Percentiles rank a stretch among this genome's conserved stretches.
phyloP scores from a whole-genome alignment of 2,797 vertebrate genomes.

The Melanotaenia nigrans region DNA sequence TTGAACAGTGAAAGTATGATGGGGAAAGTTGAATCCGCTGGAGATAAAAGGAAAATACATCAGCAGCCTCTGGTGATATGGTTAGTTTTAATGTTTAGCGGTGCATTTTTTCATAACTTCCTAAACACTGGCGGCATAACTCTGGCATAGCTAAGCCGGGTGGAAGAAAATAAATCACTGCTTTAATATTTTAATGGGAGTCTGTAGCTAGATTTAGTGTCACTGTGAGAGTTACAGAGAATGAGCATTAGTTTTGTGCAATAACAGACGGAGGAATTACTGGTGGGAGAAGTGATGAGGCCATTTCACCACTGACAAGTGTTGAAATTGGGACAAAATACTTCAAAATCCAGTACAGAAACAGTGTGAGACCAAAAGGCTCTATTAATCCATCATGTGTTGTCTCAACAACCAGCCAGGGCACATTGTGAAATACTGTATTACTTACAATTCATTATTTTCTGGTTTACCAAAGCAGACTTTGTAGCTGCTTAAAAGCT shows the following conservation, averaged over 20 bases:
- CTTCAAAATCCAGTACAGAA: not conserved
- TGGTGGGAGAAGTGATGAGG: not conserved
- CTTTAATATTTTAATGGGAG: not conserved
- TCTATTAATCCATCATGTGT: not conserved
- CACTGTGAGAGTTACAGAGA: not conserved
- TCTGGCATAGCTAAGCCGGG: not conserved
- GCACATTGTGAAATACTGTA: not conserved
- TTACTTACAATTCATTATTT: not conserved
- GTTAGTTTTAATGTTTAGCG: not conserved
- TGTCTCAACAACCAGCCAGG: not conserved
- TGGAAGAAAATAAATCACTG: not conserved
- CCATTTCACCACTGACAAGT: not conserved
- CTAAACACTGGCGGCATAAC: not conserved
- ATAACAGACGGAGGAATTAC: conserved; percentile 8
- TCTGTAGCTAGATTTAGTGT: not conserved
- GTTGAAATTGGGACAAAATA: conserved; percentile 1
- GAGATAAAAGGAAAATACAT: not conserved
- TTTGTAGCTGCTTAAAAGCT: not conserved
- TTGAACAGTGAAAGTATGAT: not conserved
- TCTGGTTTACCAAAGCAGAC: not conserved
- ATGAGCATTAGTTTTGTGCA: not conserved
- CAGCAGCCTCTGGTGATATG: not conserved
- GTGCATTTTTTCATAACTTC: not conserved
- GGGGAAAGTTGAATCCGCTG: not conserved
- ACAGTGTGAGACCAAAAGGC: not conserved